These are phyloP conservation scores for Scomber japonicus DNA, from an alignment of 2,113 vertebrate genomes.

Conservation along the genomic window DNA sequence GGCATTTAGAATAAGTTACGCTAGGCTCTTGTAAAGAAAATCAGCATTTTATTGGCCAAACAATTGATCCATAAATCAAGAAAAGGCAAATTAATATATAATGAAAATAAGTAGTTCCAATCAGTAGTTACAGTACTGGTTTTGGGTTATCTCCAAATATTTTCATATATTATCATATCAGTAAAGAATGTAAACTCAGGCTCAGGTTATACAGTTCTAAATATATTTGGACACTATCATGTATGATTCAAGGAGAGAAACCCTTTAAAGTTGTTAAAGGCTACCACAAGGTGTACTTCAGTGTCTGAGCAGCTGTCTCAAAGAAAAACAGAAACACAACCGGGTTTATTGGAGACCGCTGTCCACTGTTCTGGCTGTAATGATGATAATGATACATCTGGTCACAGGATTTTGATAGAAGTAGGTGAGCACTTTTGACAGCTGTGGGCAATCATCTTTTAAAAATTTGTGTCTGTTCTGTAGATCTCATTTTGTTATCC, in stretches of 20 bases:
- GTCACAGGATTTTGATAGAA: not conserved
- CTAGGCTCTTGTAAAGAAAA: no score
- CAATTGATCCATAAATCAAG: no score
- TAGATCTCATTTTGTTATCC: conserved; percentile 19
- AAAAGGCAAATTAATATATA: no score
- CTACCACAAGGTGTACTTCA: not conserved
- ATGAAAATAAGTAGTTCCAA: no score
- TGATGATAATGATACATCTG: conserved; percentile 12
- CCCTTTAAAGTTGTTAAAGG: no score
- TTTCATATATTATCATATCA: not conserved
- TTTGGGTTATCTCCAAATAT: no score
- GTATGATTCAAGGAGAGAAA: not conserved
- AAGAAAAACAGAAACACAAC: not conserved
- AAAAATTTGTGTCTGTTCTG: conserved; percentile 18
- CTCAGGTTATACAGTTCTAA: not conserved
- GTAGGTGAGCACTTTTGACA: conserved; percentile 18
- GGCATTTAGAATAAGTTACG: no score
- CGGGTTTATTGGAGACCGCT: not conserved
- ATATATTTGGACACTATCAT: not conserved
- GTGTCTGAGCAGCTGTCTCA: not conserved
- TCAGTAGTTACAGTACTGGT: no score
- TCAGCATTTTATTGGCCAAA: no score
- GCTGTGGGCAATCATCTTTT: not conserved
- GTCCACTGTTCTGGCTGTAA: not conserved
- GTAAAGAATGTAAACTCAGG: not conserved